Conservation (phyloP, 2,797 vertebrate genomes). For the Pangasius sanitwongsei region DNA sequence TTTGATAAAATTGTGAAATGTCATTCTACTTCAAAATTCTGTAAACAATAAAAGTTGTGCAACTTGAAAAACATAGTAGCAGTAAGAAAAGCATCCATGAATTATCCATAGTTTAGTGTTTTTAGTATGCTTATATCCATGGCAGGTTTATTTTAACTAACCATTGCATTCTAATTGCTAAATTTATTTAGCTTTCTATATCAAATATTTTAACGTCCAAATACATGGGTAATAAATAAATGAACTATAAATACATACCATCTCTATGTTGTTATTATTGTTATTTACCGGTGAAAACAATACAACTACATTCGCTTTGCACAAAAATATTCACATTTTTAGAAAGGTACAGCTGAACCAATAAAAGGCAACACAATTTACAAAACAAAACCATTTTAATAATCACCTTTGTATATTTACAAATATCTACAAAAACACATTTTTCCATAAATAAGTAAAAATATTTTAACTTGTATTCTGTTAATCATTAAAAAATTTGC, state of each 20-base stretch:
- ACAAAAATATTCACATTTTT: background rate
- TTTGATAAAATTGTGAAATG: background rate
- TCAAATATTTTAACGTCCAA: background rate
- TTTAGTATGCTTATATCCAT: background rate
- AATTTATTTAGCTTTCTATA: background rate
- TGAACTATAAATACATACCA: background rate
- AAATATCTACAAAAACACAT: constrained; percentile 77
- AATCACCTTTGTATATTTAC: constrained; percentile 77
- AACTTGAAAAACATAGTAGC: background rate
- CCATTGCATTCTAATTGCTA: background rate
- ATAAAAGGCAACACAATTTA: constrained; percentile 59
- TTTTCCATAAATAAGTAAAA: constrained; percentile 75
- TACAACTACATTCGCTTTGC: background rate
- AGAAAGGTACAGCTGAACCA: background rate
- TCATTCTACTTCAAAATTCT: background rate
- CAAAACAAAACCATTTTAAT: constrained; percentile 80
- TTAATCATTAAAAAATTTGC: constrained; percentile 10
- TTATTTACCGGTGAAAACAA: background rate
- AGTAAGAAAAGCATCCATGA: background rate
- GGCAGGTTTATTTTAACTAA: background rate
- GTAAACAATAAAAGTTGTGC: background rate
- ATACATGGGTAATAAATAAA: background rate
- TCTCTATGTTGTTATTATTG: background rate
- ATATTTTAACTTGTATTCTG: constrained; percentile 38
- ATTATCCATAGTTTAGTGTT: background rate